Evolutionary conservation across 1,140 invertebrate species (phyloP), one percentile per base, ranked within the genome.

Genomic region (honey bee (Apis mellifera)): DNA sequence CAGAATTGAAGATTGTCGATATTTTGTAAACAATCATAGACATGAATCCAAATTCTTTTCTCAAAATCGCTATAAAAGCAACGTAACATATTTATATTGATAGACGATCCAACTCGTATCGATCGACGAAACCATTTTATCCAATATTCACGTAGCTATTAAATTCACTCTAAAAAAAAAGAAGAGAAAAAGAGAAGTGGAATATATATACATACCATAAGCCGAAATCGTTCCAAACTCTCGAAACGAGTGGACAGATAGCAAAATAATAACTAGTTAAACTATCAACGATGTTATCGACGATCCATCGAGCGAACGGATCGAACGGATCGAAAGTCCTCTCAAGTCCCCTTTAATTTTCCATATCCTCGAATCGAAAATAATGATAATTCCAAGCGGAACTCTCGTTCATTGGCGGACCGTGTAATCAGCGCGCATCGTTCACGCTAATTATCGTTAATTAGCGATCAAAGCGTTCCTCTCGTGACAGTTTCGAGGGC

Each of bases 371-470:
- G 55, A 32, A 42, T 50, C 13, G 23, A 52, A 72, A 60, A 54
- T 32, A 72, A 72, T 62, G 26, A 79, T 50, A 72, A 79, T 72
- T 54, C n/a, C 50, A 64, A 52, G 57, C 57, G 42, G 19, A 26
- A 32, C 70, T 42, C 48, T 71, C 42, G 21, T 59, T 19, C 26
- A 23, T 65, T 17, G 50, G 48, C n/a, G 71, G 11, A 26, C 54
- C 32, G 11, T 71, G 15, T 64, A 79, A 81, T 65, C 54, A 80
- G 59, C 60, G 42, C n/a, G 52, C 59, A 55, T 74, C n/a, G 76
- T 26, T 54, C 19, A 8, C 21, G 60, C 21, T 75, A 74, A 81
- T 81, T 74, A 74, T 66, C 60, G 71, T 60, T 66, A 81, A 81
- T 81, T 75, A 81, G 71, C 26, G 71, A 52, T 74, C 52, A 57